Conservation (phyloP, 2,797 vertebrate species). For the Diceros bicornis region DNA sequence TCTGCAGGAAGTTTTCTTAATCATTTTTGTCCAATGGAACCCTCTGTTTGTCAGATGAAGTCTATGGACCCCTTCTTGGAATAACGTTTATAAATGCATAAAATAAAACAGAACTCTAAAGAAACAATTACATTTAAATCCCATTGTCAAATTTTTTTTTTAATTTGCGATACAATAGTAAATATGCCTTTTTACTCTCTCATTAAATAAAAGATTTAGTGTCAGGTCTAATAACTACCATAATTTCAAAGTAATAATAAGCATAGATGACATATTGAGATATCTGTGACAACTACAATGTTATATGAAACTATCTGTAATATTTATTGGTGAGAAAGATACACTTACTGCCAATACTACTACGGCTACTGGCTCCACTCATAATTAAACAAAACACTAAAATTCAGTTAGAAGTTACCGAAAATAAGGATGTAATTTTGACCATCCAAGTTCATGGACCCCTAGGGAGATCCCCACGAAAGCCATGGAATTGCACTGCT, state of each 20-base stretch:
- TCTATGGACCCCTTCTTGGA: neutral
- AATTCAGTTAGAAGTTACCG: neutral
- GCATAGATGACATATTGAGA: neutral
- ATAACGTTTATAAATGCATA: constrained; percentile 3
- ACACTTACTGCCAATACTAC: neutral
- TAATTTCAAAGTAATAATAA: neutral
- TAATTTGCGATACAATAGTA: neutral
- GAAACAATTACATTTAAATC: constrained; percentile 25
- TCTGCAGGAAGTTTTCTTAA: neutral
- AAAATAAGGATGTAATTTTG: constrained; percentile 23
- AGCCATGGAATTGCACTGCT: neutral
- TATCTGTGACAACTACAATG: neutral
- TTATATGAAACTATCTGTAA: neutral
- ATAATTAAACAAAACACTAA: constrained; percentile 15
- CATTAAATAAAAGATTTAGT: neutral
- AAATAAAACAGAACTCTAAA: constrained; percentile 11
- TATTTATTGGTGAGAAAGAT: constrained; percentile 54
- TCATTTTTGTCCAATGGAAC: neutral
- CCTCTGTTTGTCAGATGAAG: neutral
- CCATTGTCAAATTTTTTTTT: constrained; percentile 29
- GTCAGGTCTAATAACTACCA: neutral
- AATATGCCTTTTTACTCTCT: neutral
- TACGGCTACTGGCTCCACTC: neutral
- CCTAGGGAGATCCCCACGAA: neutral
- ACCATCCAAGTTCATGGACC: neutral